phyloP scores from a whole-genome alignment of 2,888 invertebrate species.

The Drosophila mayaguana region DNA sequence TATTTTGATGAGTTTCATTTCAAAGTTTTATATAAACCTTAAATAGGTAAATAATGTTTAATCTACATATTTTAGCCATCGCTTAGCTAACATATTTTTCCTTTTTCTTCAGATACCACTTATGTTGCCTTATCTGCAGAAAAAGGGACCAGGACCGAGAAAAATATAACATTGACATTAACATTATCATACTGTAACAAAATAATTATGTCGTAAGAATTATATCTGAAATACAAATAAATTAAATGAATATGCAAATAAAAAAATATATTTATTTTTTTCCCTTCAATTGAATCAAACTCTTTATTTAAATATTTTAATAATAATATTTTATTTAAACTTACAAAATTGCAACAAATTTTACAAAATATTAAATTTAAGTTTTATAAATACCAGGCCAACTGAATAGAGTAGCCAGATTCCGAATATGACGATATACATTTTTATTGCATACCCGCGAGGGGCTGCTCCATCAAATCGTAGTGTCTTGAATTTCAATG shows the following conservation, averaged over 20 bases:
- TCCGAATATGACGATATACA: neutral
- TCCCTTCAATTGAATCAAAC: neutral
- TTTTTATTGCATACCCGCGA: neutral
- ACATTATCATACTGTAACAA: too few relatives aligned
- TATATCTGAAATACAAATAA: neutral
- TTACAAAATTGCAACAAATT: too few relatives aligned
- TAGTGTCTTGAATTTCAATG: neutral
- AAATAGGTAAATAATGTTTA: neutral
- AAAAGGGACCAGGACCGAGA: too few relatives aligned
- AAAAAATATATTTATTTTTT: neutral
- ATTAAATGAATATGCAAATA: neutral
- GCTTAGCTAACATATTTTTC: neutral
- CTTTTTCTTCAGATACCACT: neutral
- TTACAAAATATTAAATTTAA: too few relatives aligned
- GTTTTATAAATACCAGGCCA: neutral
- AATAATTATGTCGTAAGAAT: too few relatives aligned
- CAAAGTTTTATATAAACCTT: neutral
- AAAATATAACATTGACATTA: too few relatives aligned
- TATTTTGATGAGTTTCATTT: neutral
- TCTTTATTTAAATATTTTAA: too few relatives aligned
- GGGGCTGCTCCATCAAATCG: neutral
- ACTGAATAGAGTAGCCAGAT: neutral
- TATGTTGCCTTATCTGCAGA: too few relatives aligned
- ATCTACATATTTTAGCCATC: neutral
- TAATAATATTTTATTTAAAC: too few relatives aligned